Conservation (phyloP, 2,113 vertebrate genomes). For the Eulemur rufifrons region DNA sequence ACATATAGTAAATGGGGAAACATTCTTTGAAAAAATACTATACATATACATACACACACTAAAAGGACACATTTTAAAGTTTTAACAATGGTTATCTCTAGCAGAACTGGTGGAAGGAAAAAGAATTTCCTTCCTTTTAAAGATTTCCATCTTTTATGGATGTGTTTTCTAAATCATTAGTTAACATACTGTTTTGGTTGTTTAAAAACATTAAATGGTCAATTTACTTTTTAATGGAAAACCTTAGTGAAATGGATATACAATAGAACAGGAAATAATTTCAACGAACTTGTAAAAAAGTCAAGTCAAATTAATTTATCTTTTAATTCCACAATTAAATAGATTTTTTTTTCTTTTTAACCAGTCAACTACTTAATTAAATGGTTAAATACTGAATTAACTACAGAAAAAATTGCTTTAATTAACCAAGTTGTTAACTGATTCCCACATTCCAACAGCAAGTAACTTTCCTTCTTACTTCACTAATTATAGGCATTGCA, state of each 20-base stretch:
- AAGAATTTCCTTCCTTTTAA: neutral
- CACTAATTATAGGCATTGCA: neutral
- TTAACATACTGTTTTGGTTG: neutral
- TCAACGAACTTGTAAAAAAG: neutral
- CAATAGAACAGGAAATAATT: constrained; percentile 21
- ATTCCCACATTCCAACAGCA: neutral
- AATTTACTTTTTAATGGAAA: constrained; percentile 14
- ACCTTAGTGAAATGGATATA: neutral
- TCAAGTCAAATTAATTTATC: constrained; percentile 35
- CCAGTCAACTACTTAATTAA: constrained; percentile 11
- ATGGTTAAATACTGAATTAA: neutral
- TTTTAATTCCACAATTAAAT: constrained; percentile 30
- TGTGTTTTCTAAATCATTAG: neutral
- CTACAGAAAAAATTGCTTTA: neutral
- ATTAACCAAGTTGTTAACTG: neutral
- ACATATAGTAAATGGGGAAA: neutral
- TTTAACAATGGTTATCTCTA: neutral
- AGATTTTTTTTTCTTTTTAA: neutral
- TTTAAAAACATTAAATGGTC: neutral
- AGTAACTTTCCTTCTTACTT: neutral
- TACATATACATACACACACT: neutral
- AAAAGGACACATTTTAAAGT: neutral
- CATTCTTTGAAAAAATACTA: neutral
- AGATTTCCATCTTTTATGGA: neutral
- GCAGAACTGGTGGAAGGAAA: neutral